phyloP scores from a whole-genome alignment of 92 coral and sea anemone species.

The Epizoanthus stellaris region DNA sequence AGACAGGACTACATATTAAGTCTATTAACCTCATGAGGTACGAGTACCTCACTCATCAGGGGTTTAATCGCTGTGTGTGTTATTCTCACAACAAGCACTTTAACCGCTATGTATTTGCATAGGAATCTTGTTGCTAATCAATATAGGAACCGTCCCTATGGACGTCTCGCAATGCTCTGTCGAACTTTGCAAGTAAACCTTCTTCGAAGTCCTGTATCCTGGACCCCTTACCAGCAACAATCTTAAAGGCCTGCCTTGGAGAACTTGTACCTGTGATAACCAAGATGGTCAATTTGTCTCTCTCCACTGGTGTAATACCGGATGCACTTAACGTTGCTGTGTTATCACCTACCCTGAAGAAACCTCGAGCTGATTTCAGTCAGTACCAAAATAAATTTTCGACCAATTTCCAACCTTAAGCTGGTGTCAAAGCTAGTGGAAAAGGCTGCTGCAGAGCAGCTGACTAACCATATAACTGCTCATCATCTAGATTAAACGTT shows the following conservation, averaged over 20 bases:
- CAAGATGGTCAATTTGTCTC: slow-evolving; percentile 29
- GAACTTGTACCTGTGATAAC: slow-evolving; percentile 29
- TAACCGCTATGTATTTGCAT: too few species aligned
- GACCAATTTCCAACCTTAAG: not conserved
- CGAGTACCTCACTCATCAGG: too few species aligned
- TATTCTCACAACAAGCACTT: too few species aligned
- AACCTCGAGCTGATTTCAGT: not conserved
- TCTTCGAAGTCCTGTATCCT: slow-evolving; percentile 27
- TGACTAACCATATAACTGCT: not conserved
- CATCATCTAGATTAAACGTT: not conserved
- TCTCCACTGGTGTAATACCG: not conserved
- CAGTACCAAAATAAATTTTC: not conserved
- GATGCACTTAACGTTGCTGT: not conserved
- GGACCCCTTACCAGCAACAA: slow-evolving; percentile 26
- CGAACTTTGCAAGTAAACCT: slow-evolving; percentile 34
- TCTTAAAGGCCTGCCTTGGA: slow-evolving; percentile 7
- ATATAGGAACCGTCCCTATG: too few species aligned
- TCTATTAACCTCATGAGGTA: too few species aligned
- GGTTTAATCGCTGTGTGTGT: too few species aligned
- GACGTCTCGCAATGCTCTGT: too few species aligned
- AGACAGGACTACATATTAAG: too few species aligned
- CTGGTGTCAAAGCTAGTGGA: not conserved
- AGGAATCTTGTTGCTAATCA: too few species aligned
- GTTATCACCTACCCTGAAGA: not conserved
- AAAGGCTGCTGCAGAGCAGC: not conserved